phyloP scores from a whole-genome alignment of 2,797 vertebrate species.

The Liparis tanakae region DNA sequence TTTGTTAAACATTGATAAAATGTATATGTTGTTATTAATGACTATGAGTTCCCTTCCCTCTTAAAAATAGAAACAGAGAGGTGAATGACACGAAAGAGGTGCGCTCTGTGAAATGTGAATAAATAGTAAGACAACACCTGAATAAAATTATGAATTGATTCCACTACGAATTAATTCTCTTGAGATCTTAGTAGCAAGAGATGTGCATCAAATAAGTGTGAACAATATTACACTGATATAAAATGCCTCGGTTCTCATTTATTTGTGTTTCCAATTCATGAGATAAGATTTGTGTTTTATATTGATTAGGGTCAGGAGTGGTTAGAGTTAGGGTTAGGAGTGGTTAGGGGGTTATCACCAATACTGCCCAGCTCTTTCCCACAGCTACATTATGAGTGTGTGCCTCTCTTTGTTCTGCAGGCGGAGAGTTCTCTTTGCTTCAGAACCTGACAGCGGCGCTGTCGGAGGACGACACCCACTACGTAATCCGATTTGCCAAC shows the following conservation, averaged over 20 bases:
- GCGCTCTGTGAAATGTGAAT: neutral
- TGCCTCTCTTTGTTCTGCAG: constrained; percentile 71
- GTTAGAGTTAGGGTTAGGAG: no score
- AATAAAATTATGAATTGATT: neutral
- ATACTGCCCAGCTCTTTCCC: neutral
- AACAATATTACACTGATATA: neutral
- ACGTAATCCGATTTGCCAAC: constrained; percentile 91
- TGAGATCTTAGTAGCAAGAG: accelerated
- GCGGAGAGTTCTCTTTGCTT: constrained; percentile 90
- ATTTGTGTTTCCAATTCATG: neutral
- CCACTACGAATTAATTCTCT: neutral
- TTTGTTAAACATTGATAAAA: neutral
- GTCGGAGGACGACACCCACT: constrained; percentile 84
- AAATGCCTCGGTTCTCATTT: neutral
- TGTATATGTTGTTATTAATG: neutral
- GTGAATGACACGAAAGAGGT: neutral
- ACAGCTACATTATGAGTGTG: neutral
- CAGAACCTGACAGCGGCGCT: constrained; percentile 89
- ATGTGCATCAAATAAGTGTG: neutral
- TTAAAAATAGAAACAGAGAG: neutral
- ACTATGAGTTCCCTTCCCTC: neutral
- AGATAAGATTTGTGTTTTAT: neutral
- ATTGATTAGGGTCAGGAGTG: neutral
- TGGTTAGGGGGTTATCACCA: neutral
- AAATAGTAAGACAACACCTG: neutral